Percentiles rank a stretch among this genome's conserved stretches.
These are phyloP conservation scores for Camponotus vicinus DNA, from an alignment of 1,140 invertebrate species.

Conservation along the genomic window DNA sequence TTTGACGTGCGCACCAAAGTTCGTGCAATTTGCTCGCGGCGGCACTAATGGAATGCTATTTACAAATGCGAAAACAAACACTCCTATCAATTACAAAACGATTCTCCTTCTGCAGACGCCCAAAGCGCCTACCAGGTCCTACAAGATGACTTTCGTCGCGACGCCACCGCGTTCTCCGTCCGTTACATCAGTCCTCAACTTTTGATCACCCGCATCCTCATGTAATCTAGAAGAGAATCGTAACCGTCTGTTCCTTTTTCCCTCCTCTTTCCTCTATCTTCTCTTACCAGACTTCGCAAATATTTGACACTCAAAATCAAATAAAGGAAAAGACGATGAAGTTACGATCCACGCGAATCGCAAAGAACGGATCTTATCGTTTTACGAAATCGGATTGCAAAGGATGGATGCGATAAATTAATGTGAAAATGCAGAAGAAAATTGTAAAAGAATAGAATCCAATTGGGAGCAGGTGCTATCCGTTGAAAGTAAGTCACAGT, in stretches of 20 bases:
- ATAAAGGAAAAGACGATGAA: conserved; percentile 62
- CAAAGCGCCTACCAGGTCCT: conserved; percentile 50
- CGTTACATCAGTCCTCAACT: conserved; percentile 71
- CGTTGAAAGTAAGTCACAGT: conserved; percentile 41
- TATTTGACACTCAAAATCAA: conserved; percentile 77
- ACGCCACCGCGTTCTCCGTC: neutral
- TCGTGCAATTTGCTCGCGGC: conserved; percentile 73
- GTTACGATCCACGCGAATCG: conserved; percentile 29
- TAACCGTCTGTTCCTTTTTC: neutral
- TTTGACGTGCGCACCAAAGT: conserved; percentile 67
- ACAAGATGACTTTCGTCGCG: conserved; percentile 29
- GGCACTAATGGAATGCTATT: conserved; percentile 79
- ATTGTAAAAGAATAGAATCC: neutral
- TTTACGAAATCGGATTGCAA: conserved; percentile 30
- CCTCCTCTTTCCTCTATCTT: too few species aligned
- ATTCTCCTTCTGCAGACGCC: conserved; percentile 69
- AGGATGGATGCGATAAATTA: conserved; percentile 41
- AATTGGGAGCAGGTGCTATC: conserved; percentile 39
- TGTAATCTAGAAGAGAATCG: conserved; percentile 70
- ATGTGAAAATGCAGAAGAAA: conserved; percentile 21
- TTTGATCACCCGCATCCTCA: conserved; percentile 84
- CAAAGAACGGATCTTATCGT: neutral
- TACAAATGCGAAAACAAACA: conserved; percentile 80
- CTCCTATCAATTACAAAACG: conserved; percentile 81
- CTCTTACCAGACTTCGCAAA: conserved; percentile 69